Base-by-base conservation (phyloP, 2,888 invertebrate genomes). In the Leucozona laternaria region DNA sequence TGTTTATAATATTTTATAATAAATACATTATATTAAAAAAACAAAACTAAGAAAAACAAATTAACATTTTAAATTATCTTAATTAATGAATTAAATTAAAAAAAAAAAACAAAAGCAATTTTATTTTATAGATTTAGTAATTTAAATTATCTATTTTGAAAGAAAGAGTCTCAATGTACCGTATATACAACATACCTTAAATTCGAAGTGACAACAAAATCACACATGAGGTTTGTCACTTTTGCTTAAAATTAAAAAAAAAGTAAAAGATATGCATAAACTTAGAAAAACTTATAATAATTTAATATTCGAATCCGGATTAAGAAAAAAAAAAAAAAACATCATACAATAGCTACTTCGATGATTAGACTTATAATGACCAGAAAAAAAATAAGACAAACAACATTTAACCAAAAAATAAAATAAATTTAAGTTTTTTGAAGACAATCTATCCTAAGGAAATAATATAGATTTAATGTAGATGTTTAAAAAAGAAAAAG, bases 101-200 rank as follows among this genome's bases (percentile, higher is more conserved):
- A 50, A 50, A 25, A 17, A 43, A 75, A 75, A 73, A 37, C 40
- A 66, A 55, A 64, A 72, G 48, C 48, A 64, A 53, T 62, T 71
- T 58, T 25, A 68, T 66, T 57, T 76, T 6, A 28, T 62, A 55
- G 15, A 64, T 22, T 76, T 76, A 76, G 55, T 50, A 55, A 78
- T 72, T 50, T 55, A 66, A 66, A 72, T 31, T 71, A 76, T 43
- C 43, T 62, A 76, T 79, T 83, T 81, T 79, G 13, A 60, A 79
- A 68, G 31, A 72, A 73, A 81, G 81, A 85, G 85, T 78, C 77
- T 85, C 72, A 85, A 73, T 81, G 85, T 78, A 85, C 81, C 81
- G 73, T 48, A 83, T 53, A 77, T 25, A 70, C 22, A 22, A 71
- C 22, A 50, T 50, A 68, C 34, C 25, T 45, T 50, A 40, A 73